Base-by-base conservation (phyloP, 1,140 invertebrate species). In the Camponotus pennsylvanicus region DNA sequence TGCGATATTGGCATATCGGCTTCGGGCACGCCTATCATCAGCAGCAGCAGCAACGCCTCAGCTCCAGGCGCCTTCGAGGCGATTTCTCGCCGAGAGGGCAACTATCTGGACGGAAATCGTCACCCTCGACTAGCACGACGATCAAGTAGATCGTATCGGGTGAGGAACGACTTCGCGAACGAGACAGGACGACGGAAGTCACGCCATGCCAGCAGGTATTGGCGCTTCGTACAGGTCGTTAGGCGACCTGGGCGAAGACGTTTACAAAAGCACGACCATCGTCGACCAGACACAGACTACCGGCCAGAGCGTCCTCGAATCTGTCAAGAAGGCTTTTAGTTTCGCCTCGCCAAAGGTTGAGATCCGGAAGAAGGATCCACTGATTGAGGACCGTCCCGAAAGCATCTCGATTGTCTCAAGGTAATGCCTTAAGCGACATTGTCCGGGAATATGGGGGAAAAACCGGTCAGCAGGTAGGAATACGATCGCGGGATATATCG, bases 141-240 rank as follows among this genome's bases (percentile, higher is more conserved):
- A 82, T 40, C 57, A 59, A 78, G 15, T 70, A 77, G 82, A 83
- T 82, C 88, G 76, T 86, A 40, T n/a, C 27, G n/a, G 57, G 61
- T 49, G 70, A 70, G 27, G 61, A 77, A 45, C 27, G 42, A 85
- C 86, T 75, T 91, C 75, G 87, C 88, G 88, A 85, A 69, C 86
- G 78, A 91, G 75, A 55, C 85, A 89, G 49, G 71, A 88, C 89
- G 67, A 84, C 42, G 66, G 82, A 77, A 86, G 66, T 55, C 66
- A 89, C 93, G 94, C 92, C 91, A 96, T 96, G 96, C 96, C 96
- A 90, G 95, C 95, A 92, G 96, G 96, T 95, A 95, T 96, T 92
- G 96, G 96, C 90, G 95, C 96, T 92, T 96, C 96, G 91, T 97
- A 97, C 95, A 96, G 96, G 92, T 96, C 96, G 88, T 95, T 97